Evolutionary conservation across 1,140 invertebrate species (phyloP), one percentile per base, ranked within the genome.

Genomic region (Brachionus calyciflorus): DNA sequence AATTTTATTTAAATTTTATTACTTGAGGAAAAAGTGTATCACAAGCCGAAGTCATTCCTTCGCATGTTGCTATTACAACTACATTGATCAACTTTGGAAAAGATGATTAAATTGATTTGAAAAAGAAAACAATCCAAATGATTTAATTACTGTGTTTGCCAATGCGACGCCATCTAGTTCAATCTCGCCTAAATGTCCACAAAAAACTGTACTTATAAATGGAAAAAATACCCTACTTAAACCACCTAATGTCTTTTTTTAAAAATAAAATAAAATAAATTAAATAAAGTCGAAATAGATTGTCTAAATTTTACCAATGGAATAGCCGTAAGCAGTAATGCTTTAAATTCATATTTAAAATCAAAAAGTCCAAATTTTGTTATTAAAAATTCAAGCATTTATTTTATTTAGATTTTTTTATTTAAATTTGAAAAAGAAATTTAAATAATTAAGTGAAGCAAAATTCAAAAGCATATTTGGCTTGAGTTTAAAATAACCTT

Each of bases 1-100:
- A 3, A 17, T 5, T 46, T 21, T 57, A 2, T 10, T 3, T 12
- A n/a, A n/a, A n/a, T n/a, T n/a, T n/a, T n/a, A n/a, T n/a, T 28
- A 73, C 53, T 48, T 76, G 73, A 19, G 73, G 53, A 60, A 76
- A 76, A 30, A 76, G 40, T 19, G 73, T 76, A 37, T 76, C 73
- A 76, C 51, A 57, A n/a, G 73, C 73, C 9, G 73, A 33, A 1
- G 51, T 49, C 2, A 76, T 19, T 7, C 73, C 73, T 41, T 57
- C 51, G 30, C 24, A 30, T 28, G n/a, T 57, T 10, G 73, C 17
- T 30, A 76, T 17, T 9, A 76, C 46, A 48, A 46, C 24, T 0
- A 76, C 51, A 44, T 57, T 28, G 10, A 60, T 76, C 19, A 76
- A 21, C 73, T 76, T n/a, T 21, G 7, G 48, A 49, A 17, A 26